A percentile compares a stretch with the other conserved stretches of the same genome.
phyloP scores from a whole-genome alignment of 2,888 invertebrate species.

The Phytoseiulus persimilis region DNA sequence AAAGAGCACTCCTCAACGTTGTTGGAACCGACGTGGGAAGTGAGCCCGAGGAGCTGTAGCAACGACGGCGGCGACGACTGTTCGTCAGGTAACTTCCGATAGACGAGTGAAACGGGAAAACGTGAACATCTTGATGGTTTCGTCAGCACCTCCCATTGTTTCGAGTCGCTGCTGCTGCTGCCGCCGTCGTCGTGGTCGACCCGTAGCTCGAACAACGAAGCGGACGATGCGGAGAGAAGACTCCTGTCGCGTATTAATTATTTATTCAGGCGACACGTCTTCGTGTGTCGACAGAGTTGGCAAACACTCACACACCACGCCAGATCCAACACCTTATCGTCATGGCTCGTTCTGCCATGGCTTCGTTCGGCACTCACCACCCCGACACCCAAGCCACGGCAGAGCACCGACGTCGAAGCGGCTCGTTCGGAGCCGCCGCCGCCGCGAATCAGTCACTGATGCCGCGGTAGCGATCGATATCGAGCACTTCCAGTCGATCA shows the following conservation, averaged over 20 bases:
- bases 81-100: not conserved
- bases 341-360: not conserved
- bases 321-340: not conserved
- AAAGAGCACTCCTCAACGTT: not conserved
- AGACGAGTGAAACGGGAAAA: not conserved
- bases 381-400: not conserved
- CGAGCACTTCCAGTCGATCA: not conserved
- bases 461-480: not conserved
- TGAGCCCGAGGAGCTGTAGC: not conserved
- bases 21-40: not conserved
- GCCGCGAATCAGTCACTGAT: not conserved
- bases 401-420: not conserved
- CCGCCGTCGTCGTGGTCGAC: not conserved
- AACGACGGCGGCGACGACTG: not conserved
- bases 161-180: not conserved
- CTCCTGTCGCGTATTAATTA: not conserved
- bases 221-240: not conserved
- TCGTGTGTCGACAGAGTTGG: not conserved
- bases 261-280: not conserved
- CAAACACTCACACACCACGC: not conserved
- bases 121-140: conserved; percentile 5
- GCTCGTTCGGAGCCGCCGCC: not conserved
- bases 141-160: not conserved
- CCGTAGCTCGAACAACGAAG: not conserved
- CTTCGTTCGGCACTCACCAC: not conserved